phyloP scores from a whole-genome alignment of 2,888 invertebrate genomes.

The Scaptomyza flava region DNA sequence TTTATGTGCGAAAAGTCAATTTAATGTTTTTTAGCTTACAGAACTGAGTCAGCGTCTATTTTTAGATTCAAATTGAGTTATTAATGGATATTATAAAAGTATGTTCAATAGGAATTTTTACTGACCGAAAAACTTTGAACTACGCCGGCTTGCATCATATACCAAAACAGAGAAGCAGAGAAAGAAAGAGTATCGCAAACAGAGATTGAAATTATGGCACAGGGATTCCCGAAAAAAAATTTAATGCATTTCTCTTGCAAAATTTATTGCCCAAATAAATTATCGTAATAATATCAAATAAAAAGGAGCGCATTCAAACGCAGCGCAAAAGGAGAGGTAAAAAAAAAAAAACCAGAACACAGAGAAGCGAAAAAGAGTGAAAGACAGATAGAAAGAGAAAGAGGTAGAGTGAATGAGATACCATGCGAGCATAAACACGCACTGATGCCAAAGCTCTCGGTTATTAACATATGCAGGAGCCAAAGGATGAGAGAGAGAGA shows the following conservation, averaged over 20 bases:
- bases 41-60: constrained; percentile 18
- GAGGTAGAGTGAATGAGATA: constrained; percentile 19
- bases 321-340: constrained; percentile 16
- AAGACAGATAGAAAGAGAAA: background rate
- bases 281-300: constrained; percentile 81
- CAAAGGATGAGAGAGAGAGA: constrained; percentile 36
- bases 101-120: constrained; percentile 4
- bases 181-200: constrained; percentile 29
- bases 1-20: constrained; percentile 39
- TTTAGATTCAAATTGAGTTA: constrained; percentile 30
- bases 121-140: constrained; percentile 14
- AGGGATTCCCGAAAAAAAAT: constrained; percentile 40
- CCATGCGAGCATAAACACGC: constrained; percentile 52
- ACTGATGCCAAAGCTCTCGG: constrained; percentile 65
- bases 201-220: constrained; percentile 71
- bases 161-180: background rate
- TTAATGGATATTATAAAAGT: constrained; percentile 30
- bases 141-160: constrained; percentile 10
- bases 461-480: constrained; percentile 75
- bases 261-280: constrained; percentile 82
- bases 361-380: background rate
- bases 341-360: constrained; percentile 14
- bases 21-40: constrained; percentile 13
- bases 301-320: constrained; percentile 59
- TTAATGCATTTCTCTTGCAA: constrained; percentile 81